Base-by-base conservation (phyloP, 1,140 invertebrate species). In the Heliconius hewitsoni region DNA sequence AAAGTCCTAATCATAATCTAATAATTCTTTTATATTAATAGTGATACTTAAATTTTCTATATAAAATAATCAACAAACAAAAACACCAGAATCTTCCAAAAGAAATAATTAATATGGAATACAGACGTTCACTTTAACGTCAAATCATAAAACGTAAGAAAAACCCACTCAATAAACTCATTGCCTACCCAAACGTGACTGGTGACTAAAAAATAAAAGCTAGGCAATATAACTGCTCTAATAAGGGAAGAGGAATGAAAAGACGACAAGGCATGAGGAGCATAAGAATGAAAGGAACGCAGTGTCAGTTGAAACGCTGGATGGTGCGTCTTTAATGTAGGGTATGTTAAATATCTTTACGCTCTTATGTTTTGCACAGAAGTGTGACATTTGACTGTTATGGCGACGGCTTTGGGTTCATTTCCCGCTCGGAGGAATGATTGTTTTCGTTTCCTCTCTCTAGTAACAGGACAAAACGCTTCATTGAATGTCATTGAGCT, bases 121-220 rank as follows among this genome's bases (percentile, higher is more conserved):
- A 79, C 27, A 66, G 42, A 72, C 19, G 37, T 39, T 42, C 5
- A 52, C 57, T 73, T 60, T 80, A 73, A 80, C 60, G 55, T 80
- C 39, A 66, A 80, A 72, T 76, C 79, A 73, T 76, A 80, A 76
- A 73, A 55, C 73, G 78, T 73, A 73, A 77, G 55, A 77, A 73
- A 9, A 72, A 72, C 66, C 74, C 71, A 77, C 79, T 81, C 75
- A 81, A 81, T 81, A 81, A 77, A 80, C 71, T 74, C 74, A 80
- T 80, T 80, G 52, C 74, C 52, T 71, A 30, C 74, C 79, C 57
- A 80, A 76, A 80, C 79, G 79, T 80, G 79, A 80, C 79, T 80
- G 74, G 66, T 76, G 79, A 80, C 79, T 80, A 80, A 80, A 82
- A 80, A 87, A 86, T 86, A 88, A 88, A 87, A 81, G 80, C 82